These are phyloP conservation scores for Drosophila tripunctata DNA, from an alignment of 2,888 invertebrate species.

Conservation along the genomic window DNA sequence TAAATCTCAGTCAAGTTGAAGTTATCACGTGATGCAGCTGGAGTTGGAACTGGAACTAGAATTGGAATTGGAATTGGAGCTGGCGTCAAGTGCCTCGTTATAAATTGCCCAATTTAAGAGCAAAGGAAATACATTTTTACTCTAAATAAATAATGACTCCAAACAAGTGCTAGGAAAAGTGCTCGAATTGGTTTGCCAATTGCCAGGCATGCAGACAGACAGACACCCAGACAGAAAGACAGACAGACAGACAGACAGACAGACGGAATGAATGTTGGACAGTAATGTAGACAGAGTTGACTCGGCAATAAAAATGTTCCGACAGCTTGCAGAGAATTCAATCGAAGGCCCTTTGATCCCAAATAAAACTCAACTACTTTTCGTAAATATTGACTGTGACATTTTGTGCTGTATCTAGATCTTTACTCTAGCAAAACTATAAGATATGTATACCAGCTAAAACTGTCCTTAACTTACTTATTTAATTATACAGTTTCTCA, in stretches of 20 bases:
- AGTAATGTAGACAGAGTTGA: conserved; percentile 26
- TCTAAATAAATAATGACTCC: conserved; percentile 78
- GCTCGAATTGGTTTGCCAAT: conserved; percentile 47
- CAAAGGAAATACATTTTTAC: conserved; percentile 76
- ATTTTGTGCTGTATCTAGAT: too few species aligned
- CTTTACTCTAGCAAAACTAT: too few species aligned
- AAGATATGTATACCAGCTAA: not conserved
- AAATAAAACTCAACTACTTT: conserved; percentile 2
- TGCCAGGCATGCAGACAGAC: conserved; percentile 30
- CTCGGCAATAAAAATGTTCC: conserved; percentile 39
- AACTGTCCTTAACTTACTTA: too few species aligned
- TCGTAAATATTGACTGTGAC: not conserved
- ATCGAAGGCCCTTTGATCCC: conserved; percentile 9
- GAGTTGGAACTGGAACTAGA: conserved; percentile 8
- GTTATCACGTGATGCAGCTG: conserved; percentile 62
- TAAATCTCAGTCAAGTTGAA: conserved; percentile 56
- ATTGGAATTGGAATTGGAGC: conserved; percentile 15
- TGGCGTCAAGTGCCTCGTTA: conserved; percentile 78
- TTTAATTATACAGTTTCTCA: not conserved
- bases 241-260: conserved; percentile 20
- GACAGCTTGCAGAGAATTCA: conserved; percentile 14
- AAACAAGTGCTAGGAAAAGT: conserved; percentile 54
- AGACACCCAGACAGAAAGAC: not conserved
- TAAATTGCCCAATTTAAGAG: conserved; percentile 76
- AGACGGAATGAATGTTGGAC: not conserved